Conservation (phyloP, 2,113 vertebrate genomes). For the Ia io region DNA sequence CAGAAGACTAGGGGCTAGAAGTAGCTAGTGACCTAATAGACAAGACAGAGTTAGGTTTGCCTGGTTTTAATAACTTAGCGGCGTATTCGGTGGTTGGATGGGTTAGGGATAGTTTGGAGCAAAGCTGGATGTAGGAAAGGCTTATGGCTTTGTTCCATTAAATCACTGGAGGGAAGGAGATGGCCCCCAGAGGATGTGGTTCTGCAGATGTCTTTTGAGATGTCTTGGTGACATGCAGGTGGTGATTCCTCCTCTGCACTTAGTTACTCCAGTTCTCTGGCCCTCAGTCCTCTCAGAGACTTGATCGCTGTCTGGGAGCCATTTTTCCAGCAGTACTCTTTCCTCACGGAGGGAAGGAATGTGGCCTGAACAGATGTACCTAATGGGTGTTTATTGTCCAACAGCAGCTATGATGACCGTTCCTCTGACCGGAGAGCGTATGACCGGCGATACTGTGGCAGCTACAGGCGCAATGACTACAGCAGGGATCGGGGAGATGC, state of each 20-base stretch:
- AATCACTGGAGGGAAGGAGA: background rate
- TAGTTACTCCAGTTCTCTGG: background rate
- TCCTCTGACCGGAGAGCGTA: slow-evolving; percentile 90
- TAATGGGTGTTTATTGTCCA: background rate
- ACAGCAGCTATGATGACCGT: slow-evolving; percentile 89
- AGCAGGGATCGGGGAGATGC: slow-evolving; percentile 88
- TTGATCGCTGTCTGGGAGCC: background rate
- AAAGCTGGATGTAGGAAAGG: background rate
- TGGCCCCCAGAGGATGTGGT: background rate
- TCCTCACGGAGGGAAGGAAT: background rate
- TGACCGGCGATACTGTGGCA: slow-evolving; percentile 89
- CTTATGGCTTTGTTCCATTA: background rate
- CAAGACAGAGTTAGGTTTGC: background rate
- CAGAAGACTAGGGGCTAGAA: background rate
- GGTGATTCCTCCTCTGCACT: background rate
- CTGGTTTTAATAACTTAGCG: background rate
- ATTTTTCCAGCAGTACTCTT: background rate
- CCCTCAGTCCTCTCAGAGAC: background rate
- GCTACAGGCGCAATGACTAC: slow-evolving; percentile 90
- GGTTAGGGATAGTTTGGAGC: background rate
- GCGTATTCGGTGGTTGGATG: background rate
- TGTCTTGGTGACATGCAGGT: background rate
- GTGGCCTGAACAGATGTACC: background rate
- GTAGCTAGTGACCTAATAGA: background rate
- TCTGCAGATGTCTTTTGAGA: background rate